These are phyloP conservation scores for Galerucella calmariensis DNA, from an alignment of 2,888 invertebrate genomes.

Conservation along the genomic window DNA sequence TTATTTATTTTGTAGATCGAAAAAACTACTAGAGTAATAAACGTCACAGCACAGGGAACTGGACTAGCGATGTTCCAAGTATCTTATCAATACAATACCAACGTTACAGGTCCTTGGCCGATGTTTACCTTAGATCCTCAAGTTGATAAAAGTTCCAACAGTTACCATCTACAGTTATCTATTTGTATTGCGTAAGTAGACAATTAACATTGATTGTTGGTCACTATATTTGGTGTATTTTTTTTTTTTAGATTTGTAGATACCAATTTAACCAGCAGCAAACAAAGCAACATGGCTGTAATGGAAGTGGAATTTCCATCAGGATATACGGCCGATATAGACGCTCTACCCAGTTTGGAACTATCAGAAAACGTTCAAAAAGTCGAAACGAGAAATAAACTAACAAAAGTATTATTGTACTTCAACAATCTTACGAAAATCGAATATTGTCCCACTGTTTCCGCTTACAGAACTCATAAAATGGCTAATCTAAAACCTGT, in stretches of 20 bases:
- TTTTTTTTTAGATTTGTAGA: conserved; percentile 71
- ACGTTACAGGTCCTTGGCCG: conserved; percentile 89
- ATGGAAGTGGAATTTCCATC: conserved; percentile 91
- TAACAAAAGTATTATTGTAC: conserved; percentile 75
- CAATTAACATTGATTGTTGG: too few relatives aligned
- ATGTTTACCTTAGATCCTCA: conserved; percentile 87
- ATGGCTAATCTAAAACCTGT: conserved; percentile 89
- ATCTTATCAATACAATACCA: conserved; percentile 83
- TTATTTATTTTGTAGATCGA: conserved; percentile 51
- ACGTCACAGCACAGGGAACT: conserved; percentile 80
- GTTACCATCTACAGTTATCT: conserved; percentile 81
- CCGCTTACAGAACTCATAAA: conserved; percentile 84
- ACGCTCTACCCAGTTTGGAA: conserved; percentile 74
- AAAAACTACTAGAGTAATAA: conserved; percentile 71
- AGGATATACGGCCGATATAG: conserved; percentile 87
- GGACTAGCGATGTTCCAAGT: conserved; percentile 85
- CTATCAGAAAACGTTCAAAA: conserved; percentile 71
- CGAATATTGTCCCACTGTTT: conserved; percentile 86
- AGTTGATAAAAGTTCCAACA: conserved; percentile 83
- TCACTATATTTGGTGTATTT: neutral
- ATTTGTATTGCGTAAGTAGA: conserved; percentile 78
- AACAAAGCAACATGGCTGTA: conserved; percentile 88
- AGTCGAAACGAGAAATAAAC: conserved; percentile 76
- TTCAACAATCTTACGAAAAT: conserved; percentile 73
- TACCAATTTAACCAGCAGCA: conserved; percentile 69